Conservation (phyloP, 2,888 invertebrate species). For the Ctena decussata region DNA sequence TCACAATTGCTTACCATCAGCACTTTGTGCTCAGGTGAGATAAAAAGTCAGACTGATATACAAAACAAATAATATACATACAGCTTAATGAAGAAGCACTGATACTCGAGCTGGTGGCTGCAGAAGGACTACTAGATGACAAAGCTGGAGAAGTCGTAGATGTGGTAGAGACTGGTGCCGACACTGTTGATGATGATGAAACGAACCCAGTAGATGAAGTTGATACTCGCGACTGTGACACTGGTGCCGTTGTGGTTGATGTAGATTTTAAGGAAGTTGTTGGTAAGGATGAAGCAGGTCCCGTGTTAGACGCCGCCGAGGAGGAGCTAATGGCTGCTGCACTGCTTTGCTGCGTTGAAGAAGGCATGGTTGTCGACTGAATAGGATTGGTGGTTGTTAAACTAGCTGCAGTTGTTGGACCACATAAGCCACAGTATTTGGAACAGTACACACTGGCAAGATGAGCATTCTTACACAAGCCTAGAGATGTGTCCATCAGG, state of each 20-base stretch:
- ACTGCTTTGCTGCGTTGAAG: not conserved
- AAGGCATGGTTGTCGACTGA: not conserved
- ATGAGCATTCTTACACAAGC: slow-evolving; percentile 34
- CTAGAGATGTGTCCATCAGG: slow-evolving; percentile 37
- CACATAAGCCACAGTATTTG: slow-evolving; percentile 54
- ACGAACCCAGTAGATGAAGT: not conserved
- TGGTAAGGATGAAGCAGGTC: not conserved
- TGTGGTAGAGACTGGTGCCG: not conserved
- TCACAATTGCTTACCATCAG: no score
- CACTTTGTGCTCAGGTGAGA: no score
- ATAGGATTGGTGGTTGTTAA: not conserved
- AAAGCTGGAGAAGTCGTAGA: not conserved
- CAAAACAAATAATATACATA: no score
- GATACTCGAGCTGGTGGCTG: no score
- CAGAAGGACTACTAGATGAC: no score
- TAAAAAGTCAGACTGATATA: no score
- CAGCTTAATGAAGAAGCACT: no score
- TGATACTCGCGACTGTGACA: not conserved
- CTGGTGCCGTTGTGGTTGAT: not conserved
- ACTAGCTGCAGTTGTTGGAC: slow-evolving; percentile 11
- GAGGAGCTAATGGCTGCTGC: no score
- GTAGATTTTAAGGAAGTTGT: not conserved
- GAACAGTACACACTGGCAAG: slow-evolving; percentile 48
- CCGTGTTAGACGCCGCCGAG: not conserved
- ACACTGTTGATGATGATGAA: not conserved